phyloP scores from a whole-genome alignment of 2,797 vertebrate species.

The Rhinophrynus dorsalis region DNA sequence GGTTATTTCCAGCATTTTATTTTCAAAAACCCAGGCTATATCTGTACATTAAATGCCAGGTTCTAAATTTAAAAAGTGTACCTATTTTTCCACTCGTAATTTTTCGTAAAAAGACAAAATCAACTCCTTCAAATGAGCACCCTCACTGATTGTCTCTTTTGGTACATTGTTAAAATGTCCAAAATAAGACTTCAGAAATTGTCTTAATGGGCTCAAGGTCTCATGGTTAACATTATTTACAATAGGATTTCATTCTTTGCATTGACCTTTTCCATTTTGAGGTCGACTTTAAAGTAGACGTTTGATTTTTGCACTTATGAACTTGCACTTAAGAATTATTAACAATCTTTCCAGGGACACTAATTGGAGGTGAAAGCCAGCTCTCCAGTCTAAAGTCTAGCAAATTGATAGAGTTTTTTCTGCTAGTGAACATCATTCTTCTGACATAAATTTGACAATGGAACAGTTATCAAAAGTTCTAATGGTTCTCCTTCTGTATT shows the following conservation, averaged over 20 bases:
- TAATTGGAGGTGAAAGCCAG: slow-evolving; percentile 33
- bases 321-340: slow-evolving; percentile 34
- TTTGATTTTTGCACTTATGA: slow-evolving; percentile 26
- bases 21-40: too few species aligned
- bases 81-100: too few species aligned
- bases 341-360: slow-evolving; percentile 27
- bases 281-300: slow-evolving; percentile 24
- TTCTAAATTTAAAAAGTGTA: too few species aligned
- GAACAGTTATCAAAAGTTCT: slow-evolving; percentile 17
- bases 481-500: slow-evolving; percentile 4
- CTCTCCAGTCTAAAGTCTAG: slow-evolving; percentile 23
- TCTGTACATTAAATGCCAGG: too few species aligned
- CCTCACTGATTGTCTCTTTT: slow-evolving; percentile 3
- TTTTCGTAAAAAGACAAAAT: neutral
- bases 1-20: too few species aligned
- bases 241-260: slow-evolving; percentile 16
- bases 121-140: neutral
- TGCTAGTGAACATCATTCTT: slow-evolving; percentile 31
- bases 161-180: slow-evolving; percentile 5
- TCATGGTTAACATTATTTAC: slow-evolving; percentile 11
- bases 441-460: slow-evolving; percentile 37
- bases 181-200: slow-evolving; percentile 1
- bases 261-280: slow-evolving; percentile 31
- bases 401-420: slow-evolving; percentile 35
- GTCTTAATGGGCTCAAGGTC: slow-evolving; percentile 32